Evolutionary conservation across 2,888 invertebrate species (phyloP), one percentile per base, ranked within the genome.

Genomic region (Coelinius sp.): DNA sequence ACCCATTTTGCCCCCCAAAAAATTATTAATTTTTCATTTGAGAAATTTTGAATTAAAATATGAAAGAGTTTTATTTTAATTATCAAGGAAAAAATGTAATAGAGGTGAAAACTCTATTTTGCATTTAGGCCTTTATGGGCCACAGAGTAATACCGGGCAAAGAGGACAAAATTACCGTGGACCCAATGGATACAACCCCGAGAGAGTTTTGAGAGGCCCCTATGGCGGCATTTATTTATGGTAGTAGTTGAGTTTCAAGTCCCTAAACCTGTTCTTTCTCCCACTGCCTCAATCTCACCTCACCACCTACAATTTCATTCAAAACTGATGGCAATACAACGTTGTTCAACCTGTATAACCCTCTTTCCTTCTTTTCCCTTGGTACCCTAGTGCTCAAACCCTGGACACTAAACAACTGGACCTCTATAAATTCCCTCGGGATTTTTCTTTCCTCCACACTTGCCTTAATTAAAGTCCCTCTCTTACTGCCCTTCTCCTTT

Each of bases 381-480:
- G 66, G 73, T 75, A n/a, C 71, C 73, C 75, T 71, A 70, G 71
- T 31, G 56, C 56, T 56, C 56, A 56, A n/a, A 56, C 56, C 27
- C 44, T 8, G 27, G 27, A 56, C 56, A 31, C 31, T 59, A 59
- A n/a, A 74, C 63, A 68, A 68, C 66, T 46, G 78, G 82, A 85
- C 86, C 86, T 85, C 85, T 85, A 86, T 86, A 85, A 86, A 86
- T 86, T 86, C 85, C 83, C 86, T 80, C 79, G 83, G 81, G 85
- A 85, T 86, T 86, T 86, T 86, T 86, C 86, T 85, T 86, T 85
- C 81, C 85, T 86, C 81, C 82, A 84, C 82, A 84, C 86, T 86
- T 84, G 85, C 85, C 85, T 86, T 86, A 86, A 86, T 86, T 86
- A 86, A 86, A 86, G 84, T 84, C 83, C 83, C 84, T 82, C 81